A percentile compares a stretch with the other conserved stretches of the same genome.
Conservation (phyloP, 2,888 invertebrate species). For the Torymus tubicola region DNA sequence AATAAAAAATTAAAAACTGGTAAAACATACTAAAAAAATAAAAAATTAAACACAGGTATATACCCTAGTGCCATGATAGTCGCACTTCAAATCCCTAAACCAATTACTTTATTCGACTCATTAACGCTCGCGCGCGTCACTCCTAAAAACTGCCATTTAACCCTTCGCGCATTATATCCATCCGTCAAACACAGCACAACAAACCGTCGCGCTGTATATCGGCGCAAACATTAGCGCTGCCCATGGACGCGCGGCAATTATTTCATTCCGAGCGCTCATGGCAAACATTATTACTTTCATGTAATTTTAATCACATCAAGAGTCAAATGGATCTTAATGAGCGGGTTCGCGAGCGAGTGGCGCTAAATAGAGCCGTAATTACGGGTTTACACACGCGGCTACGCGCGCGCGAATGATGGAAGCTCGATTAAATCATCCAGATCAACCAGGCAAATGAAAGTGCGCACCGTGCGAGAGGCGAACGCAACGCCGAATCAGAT, state of each 20-base stretch:
- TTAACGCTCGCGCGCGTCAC: not conserved
- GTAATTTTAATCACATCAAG: conserved; percentile 49
- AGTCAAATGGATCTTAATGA: conserved; percentile 54
- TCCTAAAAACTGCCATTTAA: not conserved
- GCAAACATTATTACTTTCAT: conserved; percentile 26
- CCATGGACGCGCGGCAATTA: not conserved
- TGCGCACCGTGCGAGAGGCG: not conserved
- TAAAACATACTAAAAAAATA: too few species aligned
- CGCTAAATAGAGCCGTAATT: conserved; percentile 41
- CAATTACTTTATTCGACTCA: not conserved
- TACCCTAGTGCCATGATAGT: too few species aligned
- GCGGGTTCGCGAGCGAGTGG: not conserved
- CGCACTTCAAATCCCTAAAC: not conserved
- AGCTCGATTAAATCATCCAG: conserved; percentile 45
- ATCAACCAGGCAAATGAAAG: conserved; percentile 41
- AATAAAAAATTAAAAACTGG: too few species aligned
- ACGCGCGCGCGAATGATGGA: not conserved
- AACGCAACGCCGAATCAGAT: conserved; percentile 36
- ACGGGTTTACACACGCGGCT: not conserved
- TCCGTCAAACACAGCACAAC: too few species aligned
- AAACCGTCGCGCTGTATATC: too few species aligned
- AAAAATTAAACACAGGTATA: too few species aligned
- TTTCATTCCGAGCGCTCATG: not conserved
- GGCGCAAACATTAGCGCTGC: too few species aligned
- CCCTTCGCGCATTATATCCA: not conserved